These are phyloP conservation scores for Danaus plexippus DNA, from an alignment of 1,140 invertebrate species.

Conservation along the genomic window DNA sequence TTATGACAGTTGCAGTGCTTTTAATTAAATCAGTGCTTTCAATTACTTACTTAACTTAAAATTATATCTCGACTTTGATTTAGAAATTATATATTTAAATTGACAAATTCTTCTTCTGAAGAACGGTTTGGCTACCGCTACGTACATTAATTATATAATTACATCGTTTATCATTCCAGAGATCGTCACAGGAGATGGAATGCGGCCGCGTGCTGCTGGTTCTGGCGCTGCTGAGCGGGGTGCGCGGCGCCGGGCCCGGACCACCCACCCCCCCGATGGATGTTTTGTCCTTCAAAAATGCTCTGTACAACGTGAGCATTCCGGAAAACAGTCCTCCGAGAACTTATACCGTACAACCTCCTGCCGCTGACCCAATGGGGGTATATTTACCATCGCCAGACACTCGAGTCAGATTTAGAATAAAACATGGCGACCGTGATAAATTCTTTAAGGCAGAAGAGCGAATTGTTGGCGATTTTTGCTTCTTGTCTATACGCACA, in stretches of 20 bases:
- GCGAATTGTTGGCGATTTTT: constrained; percentile 90
- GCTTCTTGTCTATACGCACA: constrained; percentile 90
- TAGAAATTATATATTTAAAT: too few relatives aligned
- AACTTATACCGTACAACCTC: constrained; percentile 77
- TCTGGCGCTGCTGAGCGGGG: constrained; percentile 43
- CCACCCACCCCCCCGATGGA: constrained; percentile 3
- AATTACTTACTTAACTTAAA: too few relatives aligned
- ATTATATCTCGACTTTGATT: too few relatives aligned
- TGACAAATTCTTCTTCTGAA: too few relatives aligned
- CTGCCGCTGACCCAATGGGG: constrained; percentile 72
- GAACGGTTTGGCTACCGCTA: background rate
- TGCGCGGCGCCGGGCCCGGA: constrained; percentile 33
- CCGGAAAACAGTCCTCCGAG: constrained; percentile 92
- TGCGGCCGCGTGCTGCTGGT: constrained; percentile 52
- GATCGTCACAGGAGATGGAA: constrained; percentile 29
- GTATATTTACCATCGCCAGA: constrained; percentile 61
- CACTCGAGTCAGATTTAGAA: constrained; percentile 83
- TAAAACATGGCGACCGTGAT: constrained; percentile 87
- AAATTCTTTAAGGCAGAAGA: constrained; percentile 95
- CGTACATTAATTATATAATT: background rate
- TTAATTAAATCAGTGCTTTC: too few relatives aligned
- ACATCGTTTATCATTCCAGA: constrained; percentile 17
- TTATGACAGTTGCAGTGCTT: too few relatives aligned
- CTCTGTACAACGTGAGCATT: constrained; percentile 90
- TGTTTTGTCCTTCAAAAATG: constrained; percentile 76